Conservation (phyloP, 2,113 vertebrate genomes). For the western clawed frog (Xenopus tropicalis) region DNA sequence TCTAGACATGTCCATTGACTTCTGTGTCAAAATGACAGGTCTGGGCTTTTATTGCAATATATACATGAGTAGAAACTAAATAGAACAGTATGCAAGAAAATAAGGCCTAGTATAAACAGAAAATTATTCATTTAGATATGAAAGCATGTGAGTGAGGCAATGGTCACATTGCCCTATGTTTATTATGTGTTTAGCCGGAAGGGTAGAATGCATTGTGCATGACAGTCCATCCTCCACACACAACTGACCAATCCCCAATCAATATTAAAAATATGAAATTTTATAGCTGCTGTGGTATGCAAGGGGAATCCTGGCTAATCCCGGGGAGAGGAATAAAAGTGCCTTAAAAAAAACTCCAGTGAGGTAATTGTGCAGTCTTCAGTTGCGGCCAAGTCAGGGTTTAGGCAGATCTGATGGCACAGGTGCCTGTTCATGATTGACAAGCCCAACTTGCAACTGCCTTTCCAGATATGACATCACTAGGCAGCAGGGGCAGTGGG, state of each 20-base stretch:
- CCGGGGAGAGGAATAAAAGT: conserved; percentile 17
- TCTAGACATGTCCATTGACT: no score
- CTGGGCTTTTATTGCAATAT: no score
- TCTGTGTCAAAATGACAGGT: no score
- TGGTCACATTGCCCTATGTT: no score
- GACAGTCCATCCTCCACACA: not conserved
- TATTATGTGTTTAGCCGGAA: no score
- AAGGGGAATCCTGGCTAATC: conserved; percentile 33
- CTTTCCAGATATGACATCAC: conserved; percentile 39
- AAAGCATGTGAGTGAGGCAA: no score
- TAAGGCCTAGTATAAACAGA: no score
- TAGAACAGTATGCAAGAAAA: no score
- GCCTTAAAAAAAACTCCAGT: conserved; percentile 22
- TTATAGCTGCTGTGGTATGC: conserved; percentile 8
- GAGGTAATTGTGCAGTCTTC: conserved; percentile 31
- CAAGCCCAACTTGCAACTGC: conserved; percentile 36
- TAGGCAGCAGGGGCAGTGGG: conserved; percentile 10
- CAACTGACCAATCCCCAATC: not conserved
- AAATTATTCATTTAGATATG: no score
- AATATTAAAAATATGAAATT: conserved; percentile 17
- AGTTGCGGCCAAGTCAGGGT: conserved; percentile 37
- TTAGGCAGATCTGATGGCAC: conserved; percentile 37
- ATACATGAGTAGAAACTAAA: no score
- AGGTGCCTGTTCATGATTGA: conserved; percentile 28
- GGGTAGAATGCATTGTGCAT: not conserved